Evolutionary conservation across 2,888 invertebrate genomes (phyloP).

Genomic region (Drosophila maculinotata): DNA sequence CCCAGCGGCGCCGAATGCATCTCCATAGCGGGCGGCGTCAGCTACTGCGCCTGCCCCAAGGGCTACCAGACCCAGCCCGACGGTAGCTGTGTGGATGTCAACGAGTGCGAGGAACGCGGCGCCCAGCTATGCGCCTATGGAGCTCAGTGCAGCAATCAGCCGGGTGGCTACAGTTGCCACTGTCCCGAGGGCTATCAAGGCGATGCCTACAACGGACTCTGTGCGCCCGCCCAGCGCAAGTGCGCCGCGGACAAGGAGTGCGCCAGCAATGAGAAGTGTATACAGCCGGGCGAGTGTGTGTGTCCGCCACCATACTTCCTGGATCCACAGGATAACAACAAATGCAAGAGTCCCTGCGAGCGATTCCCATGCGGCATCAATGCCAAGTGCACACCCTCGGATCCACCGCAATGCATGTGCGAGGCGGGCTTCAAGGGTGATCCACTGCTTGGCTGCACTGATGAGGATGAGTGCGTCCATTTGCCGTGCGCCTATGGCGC

Average conservation of each 20-base stretch:
- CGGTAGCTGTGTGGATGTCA: constrained; percentile 92
- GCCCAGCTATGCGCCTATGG: constrained; percentile 92
- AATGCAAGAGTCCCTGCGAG: constrained; percentile 97
- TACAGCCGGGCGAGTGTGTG: constrained; percentile 95
- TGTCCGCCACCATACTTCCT: constrained; percentile 96
- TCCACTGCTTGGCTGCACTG: constrained; percentile 92
- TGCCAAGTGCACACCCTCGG: constrained; percentile 94
- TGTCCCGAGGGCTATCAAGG: constrained; percentile 93
- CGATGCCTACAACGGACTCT: constrained; percentile 92
- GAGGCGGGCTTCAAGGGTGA: constrained; percentile 94
- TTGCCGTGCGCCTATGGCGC: constrained; percentile 95
- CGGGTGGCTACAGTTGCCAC: constrained; percentile 91
- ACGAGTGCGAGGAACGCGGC: constrained; percentile 92
- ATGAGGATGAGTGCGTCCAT: constrained; percentile 94
- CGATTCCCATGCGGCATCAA: constrained; percentile 95
- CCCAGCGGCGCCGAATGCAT: constrained; percentile 95
- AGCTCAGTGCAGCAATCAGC: constrained; percentile 93
- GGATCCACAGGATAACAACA: constrained; percentile 92
- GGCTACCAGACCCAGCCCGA: constrained; percentile 92
- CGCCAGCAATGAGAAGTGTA: constrained; percentile 94
- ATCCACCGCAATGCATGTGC: constrained; percentile 96
- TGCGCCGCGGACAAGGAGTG: constrained; percentile 94
- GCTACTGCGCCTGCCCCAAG: constrained; percentile 96
- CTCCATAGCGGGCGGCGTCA: constrained; percentile 94
- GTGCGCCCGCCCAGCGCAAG: constrained; percentile 92